A percentile compares a stretch with the other conserved stretches of the same genome.
Conservation (phyloP, 2,797 vertebrate genomes). For the Dryobates pubescens region DNA sequence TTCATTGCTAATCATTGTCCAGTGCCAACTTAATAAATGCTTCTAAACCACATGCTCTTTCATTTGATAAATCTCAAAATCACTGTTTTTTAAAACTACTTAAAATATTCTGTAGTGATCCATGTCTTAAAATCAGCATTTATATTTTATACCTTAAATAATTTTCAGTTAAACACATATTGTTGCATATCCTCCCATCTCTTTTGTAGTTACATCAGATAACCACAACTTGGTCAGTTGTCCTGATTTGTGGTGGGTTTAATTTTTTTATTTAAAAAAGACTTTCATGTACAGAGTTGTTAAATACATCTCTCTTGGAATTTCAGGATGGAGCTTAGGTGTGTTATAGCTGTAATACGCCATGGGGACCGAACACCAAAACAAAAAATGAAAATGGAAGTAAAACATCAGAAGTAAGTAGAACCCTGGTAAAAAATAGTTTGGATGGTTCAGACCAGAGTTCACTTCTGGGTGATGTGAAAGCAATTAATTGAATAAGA, state of each 20-base stretch:
- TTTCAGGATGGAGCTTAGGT: slow-evolving; percentile 90
- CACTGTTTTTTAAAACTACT: slow-evolving; percentile 12
- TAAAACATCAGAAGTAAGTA: slow-evolving; percentile 87
- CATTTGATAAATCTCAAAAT: slow-evolving; percentile 53
- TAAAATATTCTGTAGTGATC: slow-evolving; percentile 21
- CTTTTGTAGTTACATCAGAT: slow-evolving; percentile 19
- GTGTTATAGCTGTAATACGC: slow-evolving; percentile 90
- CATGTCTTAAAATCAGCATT: slow-evolving; percentile 37
- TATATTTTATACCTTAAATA: slow-evolving; percentile 14
- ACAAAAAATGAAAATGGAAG: slow-evolving; percentile 95
- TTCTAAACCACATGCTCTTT: slow-evolving; percentile 60
- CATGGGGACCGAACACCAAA: slow-evolving; percentile 91
- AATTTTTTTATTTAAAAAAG: neutral
- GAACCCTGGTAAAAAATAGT: neutral
- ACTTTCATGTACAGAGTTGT: neutral
- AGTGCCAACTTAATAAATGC: slow-evolving; percentile 28
- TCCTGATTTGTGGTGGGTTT: neutral
- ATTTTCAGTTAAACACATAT: slow-evolving; percentile 54
- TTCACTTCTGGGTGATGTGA: neutral
- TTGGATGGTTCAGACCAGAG: neutral
- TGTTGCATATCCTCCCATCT: slow-evolving; percentile 27
- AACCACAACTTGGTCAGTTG: neutral
- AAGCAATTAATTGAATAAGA: neutral
- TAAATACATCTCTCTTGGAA: slow-evolving; percentile 5
- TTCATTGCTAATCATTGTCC: slow-evolving; percentile 45